A percentile compares a stretch with the other conserved stretches of the same genome.
Conservation (phyloP, 2,113 vertebrate genomes). For the zebrafish (Danio rerio) region DNA sequence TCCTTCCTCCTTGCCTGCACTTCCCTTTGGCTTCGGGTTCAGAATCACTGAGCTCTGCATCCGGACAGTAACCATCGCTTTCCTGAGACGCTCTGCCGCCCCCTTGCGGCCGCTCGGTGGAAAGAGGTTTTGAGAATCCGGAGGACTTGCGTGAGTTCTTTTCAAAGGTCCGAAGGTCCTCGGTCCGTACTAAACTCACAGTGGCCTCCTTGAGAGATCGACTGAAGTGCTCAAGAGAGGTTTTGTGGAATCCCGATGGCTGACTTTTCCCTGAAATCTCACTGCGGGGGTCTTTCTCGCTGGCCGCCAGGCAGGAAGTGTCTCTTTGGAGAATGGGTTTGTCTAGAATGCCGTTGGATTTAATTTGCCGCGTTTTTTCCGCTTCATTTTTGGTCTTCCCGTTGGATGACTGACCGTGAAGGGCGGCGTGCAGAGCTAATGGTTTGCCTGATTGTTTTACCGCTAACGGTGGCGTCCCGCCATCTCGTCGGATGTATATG, state of each 20-base stretch:
- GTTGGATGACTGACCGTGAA: slow-evolving; percentile 86
- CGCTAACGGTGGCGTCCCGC: slow-evolving; percentile 61
- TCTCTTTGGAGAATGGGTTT: slow-evolving; percentile 83
- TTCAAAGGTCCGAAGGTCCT: slow-evolving; percentile 84
- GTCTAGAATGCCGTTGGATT: slow-evolving; percentile 83
- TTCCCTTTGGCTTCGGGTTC: slow-evolving; percentile 89
- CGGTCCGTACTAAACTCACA: slow-evolving; percentile 86
- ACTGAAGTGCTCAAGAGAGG: slow-evolving; percentile 86
- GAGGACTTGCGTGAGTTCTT: slow-evolving; percentile 80
- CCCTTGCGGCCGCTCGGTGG: slow-evolving; percentile 73
- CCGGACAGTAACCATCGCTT: slow-evolving; percentile 95
- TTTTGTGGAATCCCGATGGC: slow-evolving; percentile 78
- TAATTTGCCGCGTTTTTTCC: slow-evolving; percentile 68
- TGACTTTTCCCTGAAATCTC: slow-evolving; percentile 74
- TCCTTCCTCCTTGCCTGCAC: slow-evolving; percentile 75
- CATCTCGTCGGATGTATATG: slow-evolving; percentile 61
- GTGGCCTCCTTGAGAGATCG: slow-evolving; percentile 92
- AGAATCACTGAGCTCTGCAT: slow-evolving; percentile 95
- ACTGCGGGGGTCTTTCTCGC: slow-evolving; percentile 72
- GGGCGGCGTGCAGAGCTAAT: slow-evolving; percentile 80
- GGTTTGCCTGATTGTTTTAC: slow-evolving; percentile 83
- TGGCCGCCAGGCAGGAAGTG: slow-evolving; percentile 81
- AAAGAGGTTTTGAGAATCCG: slow-evolving; percentile 80
- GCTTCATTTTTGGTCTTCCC: slow-evolving; percentile 82
- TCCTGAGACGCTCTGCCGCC: slow-evolving; percentile 83